These are phyloP conservation scores for Siphlonurus alternatus DNA, from an alignment of 2,888 invertebrate species.

Conservation along the genomic window DNA sequence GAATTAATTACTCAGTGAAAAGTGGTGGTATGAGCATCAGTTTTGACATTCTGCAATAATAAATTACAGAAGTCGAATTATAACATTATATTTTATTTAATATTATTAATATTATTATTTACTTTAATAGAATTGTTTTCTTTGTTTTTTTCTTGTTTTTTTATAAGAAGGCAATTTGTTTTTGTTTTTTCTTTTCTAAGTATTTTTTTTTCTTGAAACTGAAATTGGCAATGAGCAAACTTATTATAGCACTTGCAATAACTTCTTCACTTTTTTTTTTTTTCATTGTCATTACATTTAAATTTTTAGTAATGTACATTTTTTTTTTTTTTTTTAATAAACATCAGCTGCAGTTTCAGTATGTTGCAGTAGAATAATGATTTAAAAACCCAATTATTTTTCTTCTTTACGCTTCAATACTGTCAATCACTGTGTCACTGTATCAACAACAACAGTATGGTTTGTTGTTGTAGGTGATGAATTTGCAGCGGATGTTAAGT, in stretches of 20 bases:
- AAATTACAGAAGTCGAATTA: background rate
- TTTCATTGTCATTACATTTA: background rate
- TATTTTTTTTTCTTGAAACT: background rate
- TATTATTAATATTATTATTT: no score
- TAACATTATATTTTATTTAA: background rate
- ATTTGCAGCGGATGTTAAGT: no score
- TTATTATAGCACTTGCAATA: background rate
- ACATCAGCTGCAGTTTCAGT: no score
- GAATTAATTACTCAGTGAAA: background rate
- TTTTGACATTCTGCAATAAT: background rate
- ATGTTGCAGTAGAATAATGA: no score
- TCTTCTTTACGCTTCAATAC: no score
- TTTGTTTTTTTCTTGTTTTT: conserved; percentile 4
- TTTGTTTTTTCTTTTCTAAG: conserved; percentile 8
- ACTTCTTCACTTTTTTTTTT: background rate
- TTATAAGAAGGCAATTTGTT: conserved; percentile 13
- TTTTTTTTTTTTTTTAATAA: no score
- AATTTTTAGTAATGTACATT: no score
- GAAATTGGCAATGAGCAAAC: background rate
- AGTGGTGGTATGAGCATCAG: background rate
- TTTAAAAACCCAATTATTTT: no score
- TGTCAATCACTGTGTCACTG: no score
- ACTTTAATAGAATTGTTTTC: background rate
- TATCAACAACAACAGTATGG: no score
- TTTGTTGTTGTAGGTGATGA: no score